Percentiles rank a stretch among this genome's conserved stretches.
These are phyloP conservation scores for Tipula vernalis DNA, from an alignment of 2,888 invertebrate species.

Conservation along the genomic window DNA sequence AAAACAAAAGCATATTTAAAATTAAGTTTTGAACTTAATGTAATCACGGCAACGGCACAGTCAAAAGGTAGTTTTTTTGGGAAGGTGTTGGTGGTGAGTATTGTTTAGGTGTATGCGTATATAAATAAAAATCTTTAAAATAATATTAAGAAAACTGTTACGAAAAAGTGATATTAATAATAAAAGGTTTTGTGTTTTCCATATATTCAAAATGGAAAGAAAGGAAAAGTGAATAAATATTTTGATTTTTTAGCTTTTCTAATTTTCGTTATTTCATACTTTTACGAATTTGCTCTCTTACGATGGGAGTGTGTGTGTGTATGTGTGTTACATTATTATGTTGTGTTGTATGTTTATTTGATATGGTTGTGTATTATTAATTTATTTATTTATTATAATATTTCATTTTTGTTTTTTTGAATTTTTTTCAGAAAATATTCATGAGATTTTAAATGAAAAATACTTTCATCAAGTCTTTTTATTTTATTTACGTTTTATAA, in stretches of 20 bases:
- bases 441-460: conserved; percentile 4
- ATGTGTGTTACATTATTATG: neutral
- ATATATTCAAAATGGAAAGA: neutral
- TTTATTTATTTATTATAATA: neutral
- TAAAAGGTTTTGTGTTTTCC: neutral
- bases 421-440: neutral
- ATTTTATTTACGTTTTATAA: neutral
- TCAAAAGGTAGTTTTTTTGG: neutral
- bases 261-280: neutral
- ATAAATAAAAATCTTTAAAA: neutral
- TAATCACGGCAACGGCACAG: neutral
- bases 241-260: neutral
- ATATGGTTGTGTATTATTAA: neutral
- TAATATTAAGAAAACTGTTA: neutral
- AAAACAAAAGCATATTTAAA: neutral
- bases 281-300: neutral
- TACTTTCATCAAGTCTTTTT: neutral
- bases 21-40: neutral
- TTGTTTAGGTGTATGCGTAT: neutral
- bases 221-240: neutral
- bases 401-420: neutral
- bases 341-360: neutral
- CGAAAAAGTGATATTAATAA: neutral
- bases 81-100: neutral
- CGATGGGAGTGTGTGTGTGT: too few relatives aligned